Percentiles rank a stretch among this genome's conserved stretches.
Conservation (phyloP, 2,113 vertebrate species). For the Ammodytes dubius region DNA sequence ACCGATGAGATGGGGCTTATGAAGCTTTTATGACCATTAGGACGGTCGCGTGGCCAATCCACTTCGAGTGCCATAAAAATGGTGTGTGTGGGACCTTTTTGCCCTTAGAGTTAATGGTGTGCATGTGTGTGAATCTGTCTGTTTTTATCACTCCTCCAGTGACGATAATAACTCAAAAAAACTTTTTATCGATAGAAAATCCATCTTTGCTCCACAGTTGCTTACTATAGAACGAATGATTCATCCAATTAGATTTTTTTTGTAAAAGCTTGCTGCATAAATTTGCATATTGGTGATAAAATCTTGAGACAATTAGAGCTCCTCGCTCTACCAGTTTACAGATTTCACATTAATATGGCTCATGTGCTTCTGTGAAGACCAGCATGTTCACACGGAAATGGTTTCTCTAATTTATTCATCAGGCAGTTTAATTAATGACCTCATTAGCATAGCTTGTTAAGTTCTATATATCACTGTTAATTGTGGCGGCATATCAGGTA, state of each 20-base stretch:
- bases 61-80: constrained; percentile 21
- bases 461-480: constrained; percentile 21
- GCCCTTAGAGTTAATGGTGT: neutral
- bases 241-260: constrained; percentile 41
- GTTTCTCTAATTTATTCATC: constrained; percentile 29
- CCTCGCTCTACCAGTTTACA: constrained; percentile 7
- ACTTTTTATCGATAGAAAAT: constrained; percentile 3
- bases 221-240: constrained; percentile 31
- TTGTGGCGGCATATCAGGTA: constrained; percentile 14
- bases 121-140: neutral
- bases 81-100: neutral
- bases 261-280: constrained; percentile 39
- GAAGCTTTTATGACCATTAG: constrained; percentile 16
- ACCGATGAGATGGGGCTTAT: neutral
- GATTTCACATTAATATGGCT: constrained; percentile 25
- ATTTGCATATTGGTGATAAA: constrained; percentile 59
- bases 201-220: neutral
- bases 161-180: constrained; percentile 15
- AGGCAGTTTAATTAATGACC: constrained; percentile 48
- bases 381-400: constrained; percentile 26
- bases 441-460: constrained; percentile 53
- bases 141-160: constrained; percentile 3
- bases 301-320: constrained; percentile 20
- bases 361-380: constrained; percentile 11
- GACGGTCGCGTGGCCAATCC: neutral